A percentile compares a stretch with the other conserved stretches of the same genome.
phyloP scores from a whole-genome alignment of 2,113 vertebrate genomes.

The Pogonocichla stellata region DNA sequence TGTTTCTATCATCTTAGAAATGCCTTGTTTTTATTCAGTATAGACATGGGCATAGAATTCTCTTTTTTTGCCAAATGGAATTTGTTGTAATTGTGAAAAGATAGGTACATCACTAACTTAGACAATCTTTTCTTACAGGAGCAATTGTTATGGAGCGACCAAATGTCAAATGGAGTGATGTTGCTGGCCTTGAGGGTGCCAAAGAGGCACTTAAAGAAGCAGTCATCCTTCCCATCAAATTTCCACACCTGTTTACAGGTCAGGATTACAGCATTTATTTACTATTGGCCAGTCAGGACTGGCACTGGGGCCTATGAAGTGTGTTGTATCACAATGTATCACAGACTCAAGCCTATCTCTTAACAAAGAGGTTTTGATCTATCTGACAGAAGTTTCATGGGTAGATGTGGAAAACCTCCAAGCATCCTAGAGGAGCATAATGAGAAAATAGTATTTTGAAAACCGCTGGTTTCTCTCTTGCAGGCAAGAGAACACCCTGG shows the following conservation, averaged over 20 bases:
- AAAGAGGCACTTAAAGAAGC: slow-evolving; percentile 98
- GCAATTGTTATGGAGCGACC: slow-evolving; percentile 97
- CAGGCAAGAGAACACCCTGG: slow-evolving; percentile 98
- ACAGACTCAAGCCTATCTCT: background rate
- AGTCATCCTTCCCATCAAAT: slow-evolving; percentile 97
- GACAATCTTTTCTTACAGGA: slow-evolving; percentile 73
- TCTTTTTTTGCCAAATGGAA: background rate
- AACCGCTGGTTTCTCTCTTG: background rate
- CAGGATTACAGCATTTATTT: background rate
- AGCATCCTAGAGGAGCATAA: background rate
- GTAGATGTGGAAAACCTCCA: background rate
- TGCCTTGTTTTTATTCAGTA: background rate
- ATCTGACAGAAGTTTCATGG: background rate
- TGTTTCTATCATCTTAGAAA: background rate
- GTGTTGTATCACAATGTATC: background rate
- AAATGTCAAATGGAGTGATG: slow-evolving; percentile 94
- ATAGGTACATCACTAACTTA: background rate
- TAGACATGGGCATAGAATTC: background rate
- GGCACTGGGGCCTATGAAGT: background rate
- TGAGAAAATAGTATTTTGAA: background rate
- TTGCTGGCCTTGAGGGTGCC: slow-evolving; percentile 94
- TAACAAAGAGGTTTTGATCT: background rate
- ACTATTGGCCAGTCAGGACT: background rate
- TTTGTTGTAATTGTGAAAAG: background rate
- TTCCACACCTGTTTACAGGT: slow-evolving; percentile 98